Evolutionary conservation across 1,140 invertebrate species (phyloP), one percentile per base, ranked within the genome.

Genomic region (Drosophila trapezifrons): DNA sequence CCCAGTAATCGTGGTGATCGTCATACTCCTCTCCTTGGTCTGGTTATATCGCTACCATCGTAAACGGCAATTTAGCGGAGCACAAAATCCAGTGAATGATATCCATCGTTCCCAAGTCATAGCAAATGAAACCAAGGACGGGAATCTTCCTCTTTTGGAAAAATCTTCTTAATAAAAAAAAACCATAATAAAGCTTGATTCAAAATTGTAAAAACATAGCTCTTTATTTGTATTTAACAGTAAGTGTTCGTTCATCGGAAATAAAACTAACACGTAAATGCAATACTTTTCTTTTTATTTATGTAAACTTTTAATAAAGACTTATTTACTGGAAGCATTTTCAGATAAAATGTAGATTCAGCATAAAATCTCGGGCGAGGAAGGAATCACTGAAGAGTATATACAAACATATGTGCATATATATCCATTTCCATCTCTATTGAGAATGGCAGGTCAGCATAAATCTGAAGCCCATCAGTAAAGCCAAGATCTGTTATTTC

Each of bases 141-240:
- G 32, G 8, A 46, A 69, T 37, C 40, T 69, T 38, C 66, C 66
- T 8, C 64, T 70, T 35, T 12, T 70, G 49, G 64, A 56, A 42
- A 69, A 46, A 35, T 20, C 29, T 3, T 1, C 7, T 29, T 29
- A 29, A 29, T n/a, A 9, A 29, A 29, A 29, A 29, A 29, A 29
- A 29, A 29, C 2, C 8, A 37, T 12, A 18, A 9, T 6, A 57
- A 40, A 12, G n/a, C n/a, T n/a, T n/a, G n/a, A n/a, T n/a, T 15
- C 2, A 35, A 20, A 9, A 17, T 29, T 7, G n/a, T 22, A 52
- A 15, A 15, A 2, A 15, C 0, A 18, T 35, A 18, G 8, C 22
- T 17, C n/a, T 17, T n/a, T 29, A 29, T 49, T 17, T 29, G 25
- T 17, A 10, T 12, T 29, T 29, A 12, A 4, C 8, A 45, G 12